These are phyloP conservation scores for Megalonaias nervosa DNA, from an alignment of 1,140 invertebrate species.

Conservation along the genomic window DNA sequence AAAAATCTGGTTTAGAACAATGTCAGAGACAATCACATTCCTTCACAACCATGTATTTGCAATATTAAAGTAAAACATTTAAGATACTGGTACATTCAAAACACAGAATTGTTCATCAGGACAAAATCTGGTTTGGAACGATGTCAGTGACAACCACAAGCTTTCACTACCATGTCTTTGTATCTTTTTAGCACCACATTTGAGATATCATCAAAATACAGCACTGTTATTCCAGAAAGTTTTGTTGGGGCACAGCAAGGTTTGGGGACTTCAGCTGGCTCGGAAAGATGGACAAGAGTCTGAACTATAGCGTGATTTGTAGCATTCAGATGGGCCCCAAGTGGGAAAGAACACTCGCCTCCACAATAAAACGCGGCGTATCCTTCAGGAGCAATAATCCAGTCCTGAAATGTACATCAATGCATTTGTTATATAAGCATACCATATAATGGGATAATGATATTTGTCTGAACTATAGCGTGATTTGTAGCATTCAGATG, in stretches of 20 bases:
- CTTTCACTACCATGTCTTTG: conserved; percentile 78
- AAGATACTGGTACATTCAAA: conserved; percentile 77
- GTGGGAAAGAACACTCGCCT: conserved; percentile 77
- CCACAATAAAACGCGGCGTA: conserved; percentile 80
- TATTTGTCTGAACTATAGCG: conserved; percentile 79
- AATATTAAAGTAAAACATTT: conserved; percentile 80
- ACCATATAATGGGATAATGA: too few species aligned
- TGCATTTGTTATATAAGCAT: neutral
- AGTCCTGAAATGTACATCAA: conserved; percentile 71
- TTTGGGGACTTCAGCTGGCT: conserved; percentile 74
- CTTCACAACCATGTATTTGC: conserved; percentile 79
- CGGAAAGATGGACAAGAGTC: conserved; percentile 77
- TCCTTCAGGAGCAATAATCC: conserved; percentile 77
- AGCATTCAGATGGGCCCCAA: conserved; percentile 74
- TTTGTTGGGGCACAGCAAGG: conserved; percentile 80
- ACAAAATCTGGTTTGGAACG: conserved; percentile 77
- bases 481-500: conserved; percentile 80
- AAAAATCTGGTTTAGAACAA: too few species aligned
- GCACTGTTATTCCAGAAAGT: conserved; percentile 76
- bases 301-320: conserved; percentile 83
- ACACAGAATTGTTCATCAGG: conserved; percentile 76
- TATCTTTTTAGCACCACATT: conserved; percentile 81
- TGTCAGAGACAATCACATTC: conserved; percentile 80
- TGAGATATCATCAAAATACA: conserved; percentile 78
- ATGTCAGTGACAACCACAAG: conserved; percentile 76